Base-by-base conservation (phyloP, 2,888 invertebrate species). In the Ceraclea dissimilis region DNA sequence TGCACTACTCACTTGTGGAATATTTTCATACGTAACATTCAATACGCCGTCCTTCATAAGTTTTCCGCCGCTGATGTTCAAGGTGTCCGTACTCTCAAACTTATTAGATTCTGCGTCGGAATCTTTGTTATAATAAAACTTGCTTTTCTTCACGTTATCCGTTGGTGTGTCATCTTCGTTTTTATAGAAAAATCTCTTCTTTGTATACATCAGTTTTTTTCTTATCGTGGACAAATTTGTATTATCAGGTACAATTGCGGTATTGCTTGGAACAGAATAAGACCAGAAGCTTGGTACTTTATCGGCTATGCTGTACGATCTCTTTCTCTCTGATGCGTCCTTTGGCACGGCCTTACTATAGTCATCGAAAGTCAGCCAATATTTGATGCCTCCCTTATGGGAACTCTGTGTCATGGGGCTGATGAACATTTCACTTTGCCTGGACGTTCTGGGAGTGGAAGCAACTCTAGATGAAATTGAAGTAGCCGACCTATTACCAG, bases 311-410 rank as follows among this genome's bases (percentile, higher is more conserved):
- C 43, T 51, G 13, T 11, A 20, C 16, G 44, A 48, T n/a, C 49
- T 18, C 16, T 17, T 21, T 33, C 39, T 47, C 22, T 33, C 18
- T 17, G 20, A 18, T 2, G 6, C n/a, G 50, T 34, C 26, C n/a
- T 11, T 21, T 6, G 49, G 19, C 2, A 5, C 5, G 19, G 8
- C n/a, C 17, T 49, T 39, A n/a, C 26, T 11, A n/a, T n/a, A n/a
- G 10, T 50, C 51, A 13, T 76, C 75, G 53, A 77, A 77, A 0
- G 76, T 76, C 0, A 77, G 33, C 77, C 77, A 77, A 47, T 74
- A 77, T 61, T 76, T 77, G 0, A 76, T 65, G 0, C 77, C 77
- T 0, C 76, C 75, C 0, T 65, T 68, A 39, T 74, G 70, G 48
- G 68, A 70, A 0, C 68, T 74, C 43, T 73, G 76, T 0, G 74